Evolutionary conservation across 2,888 invertebrate genomes (phyloP), one percentile per base, ranked within the genome.

Genomic region (Drosophila neonasuta): DNA sequence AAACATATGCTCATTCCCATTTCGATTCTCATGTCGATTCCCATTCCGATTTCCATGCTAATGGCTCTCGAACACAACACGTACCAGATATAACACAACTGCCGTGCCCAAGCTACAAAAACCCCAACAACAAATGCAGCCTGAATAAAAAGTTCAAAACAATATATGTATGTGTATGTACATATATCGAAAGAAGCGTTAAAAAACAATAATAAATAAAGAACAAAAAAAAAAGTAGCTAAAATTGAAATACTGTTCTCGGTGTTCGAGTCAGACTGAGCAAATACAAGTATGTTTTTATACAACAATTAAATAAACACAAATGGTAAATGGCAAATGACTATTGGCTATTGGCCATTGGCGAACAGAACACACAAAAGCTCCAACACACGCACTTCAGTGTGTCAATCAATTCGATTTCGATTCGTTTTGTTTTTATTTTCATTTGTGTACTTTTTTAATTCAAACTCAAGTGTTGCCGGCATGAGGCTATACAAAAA

Each of bases 241-340:
- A 32, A 65, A 65, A 56, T 55, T 63, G 50, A 68, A 68, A 64
- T 59, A 60, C 49, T 52, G 55, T 75, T 75, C 74, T 75, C 4
- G 57, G 70, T 68, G 58, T 65, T 57, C 49, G 58, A 20, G 0
- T 20, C 20, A 20, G 20, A 44, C 70, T 74, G 34, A 62, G 51
- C 50, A 73, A 74, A 63, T 74, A 71, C 62, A 34, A 59, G 50
- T 68, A 42, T 74, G 67, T 74, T 74, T 74, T 59, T 48, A 34
- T 63, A 71, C 63, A 64, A 71, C 71, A 74, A 74, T 80, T 83
- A 73, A 61, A 68, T 63, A 80, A 80, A 80, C 83, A 83, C 61
- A 80, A 80, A 75, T 77, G 75, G 65, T 62, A 75, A 82, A 70
- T 72, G 68, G 24, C 24, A 24, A 24, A 24, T 24, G 24, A 1